Evolutionary conservation across 2,113 vertebrate genomes (phyloP), one percentile per base, ranked within the genome.

Genomic region (Platysteira castanea): DNA sequence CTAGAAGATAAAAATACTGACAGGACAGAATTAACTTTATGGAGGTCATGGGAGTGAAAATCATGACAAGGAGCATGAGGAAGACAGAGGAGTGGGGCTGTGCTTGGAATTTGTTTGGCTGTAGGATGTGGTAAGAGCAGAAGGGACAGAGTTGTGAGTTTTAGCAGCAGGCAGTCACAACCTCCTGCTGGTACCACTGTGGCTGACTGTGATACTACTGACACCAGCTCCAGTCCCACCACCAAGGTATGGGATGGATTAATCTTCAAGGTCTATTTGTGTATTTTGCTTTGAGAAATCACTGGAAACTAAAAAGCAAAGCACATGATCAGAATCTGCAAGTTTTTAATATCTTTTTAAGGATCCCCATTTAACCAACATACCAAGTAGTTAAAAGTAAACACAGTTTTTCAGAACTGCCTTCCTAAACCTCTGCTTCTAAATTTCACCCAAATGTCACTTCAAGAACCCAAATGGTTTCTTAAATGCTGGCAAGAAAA

Each of bases 291-390:
- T 60, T 53, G 17, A 80, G 21, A 83, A 60, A 64, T 44, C 9
- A 31, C 3, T 44, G 10, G 7, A 69, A 74, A 63, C 2, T 8
- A 2, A 75, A 86, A 73, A 59, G 1, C 7, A 78, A 63, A 41
- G 20, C 5, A 19, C 2, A 31, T 4, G 0, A n/a, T 33, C 22
- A 61, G 24, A 74, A 57, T 12, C 9, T 3, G 6, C 0, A 64
- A 24, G 60, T 63, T 49, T 13, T 81, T 78, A 27, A 4, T 67
- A 31, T 31, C 6, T 37, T 67, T 10, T 5, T 53, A 35, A 75
- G 42, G 13, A 30, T 3, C 1, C 1, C 9, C 12, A 17, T 60
- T 60, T 73, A 10, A 60, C 4, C 50, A 31, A 65, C 3, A 5
- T 23, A 56, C 5, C 6, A 90, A 73, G 26, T 2, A 67, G 6